Conservation (phyloP, 2,888 invertebrate genomes). For the Drosophila mimetica region DNA sequence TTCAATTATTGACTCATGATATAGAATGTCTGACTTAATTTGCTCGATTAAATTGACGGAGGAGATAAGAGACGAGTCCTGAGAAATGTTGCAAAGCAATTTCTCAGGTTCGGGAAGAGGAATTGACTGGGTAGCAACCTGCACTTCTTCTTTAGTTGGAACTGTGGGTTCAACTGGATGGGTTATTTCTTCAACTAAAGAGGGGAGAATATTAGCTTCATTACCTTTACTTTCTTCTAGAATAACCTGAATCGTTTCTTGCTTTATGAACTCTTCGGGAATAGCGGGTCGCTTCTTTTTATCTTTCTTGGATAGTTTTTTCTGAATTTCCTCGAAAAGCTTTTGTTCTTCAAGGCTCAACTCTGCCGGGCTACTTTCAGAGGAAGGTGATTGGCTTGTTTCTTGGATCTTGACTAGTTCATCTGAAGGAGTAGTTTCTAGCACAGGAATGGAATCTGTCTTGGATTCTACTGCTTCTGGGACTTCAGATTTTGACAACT, state of each 20-base stretch:
- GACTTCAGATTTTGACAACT: constrained; percentile 28
- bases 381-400: background rate
- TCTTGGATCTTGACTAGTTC: constrained; percentile 2
- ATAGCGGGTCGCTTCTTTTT: constrained; percentile 83
- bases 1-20: constrained; percentile 51
- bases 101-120: constrained; percentile 35
- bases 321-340: constrained; percentile 81
- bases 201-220: constrained; percentile 17
- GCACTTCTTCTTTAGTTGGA: constrained; percentile 76
- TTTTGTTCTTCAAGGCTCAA: constrained; percentile 82
- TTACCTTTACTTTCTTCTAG: constrained; percentile 50
- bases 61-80: constrained; percentile 49
- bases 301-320: constrained; percentile 83
- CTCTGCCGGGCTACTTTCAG: constrained; percentile 49
- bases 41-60: constrained; percentile 51
- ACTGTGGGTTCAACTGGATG: constrained; percentile 30
- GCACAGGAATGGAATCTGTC: background rate
- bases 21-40: constrained; percentile 51
- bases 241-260: constrained; percentile 55
- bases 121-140: constrained; percentile 49
- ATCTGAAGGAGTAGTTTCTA: constrained; percentile 3
- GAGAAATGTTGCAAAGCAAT: constrained; percentile 16
- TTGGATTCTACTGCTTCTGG: constrained; percentile 20
- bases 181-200: constrained; percentile 35
- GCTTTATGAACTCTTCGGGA: constrained; percentile 81